Percentiles rank a stretch among this genome's conserved stretches.
These are phyloP conservation scores for Antheraea mylitta DNA, from an alignment of 1,140 invertebrate genomes.

Conservation along the genomic window DNA sequence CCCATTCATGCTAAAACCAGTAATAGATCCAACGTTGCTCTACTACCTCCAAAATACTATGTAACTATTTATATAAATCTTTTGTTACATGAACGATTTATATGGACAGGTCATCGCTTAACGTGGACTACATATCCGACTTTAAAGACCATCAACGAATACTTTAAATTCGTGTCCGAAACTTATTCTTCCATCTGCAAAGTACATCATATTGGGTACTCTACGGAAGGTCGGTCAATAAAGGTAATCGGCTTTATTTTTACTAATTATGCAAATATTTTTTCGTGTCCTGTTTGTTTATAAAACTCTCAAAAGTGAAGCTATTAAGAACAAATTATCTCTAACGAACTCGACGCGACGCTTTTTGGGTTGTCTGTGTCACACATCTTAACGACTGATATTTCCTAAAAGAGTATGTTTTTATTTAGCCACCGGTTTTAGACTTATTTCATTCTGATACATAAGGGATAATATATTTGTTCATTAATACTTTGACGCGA, in stretches of 20 bases:
- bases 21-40: no score
- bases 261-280: not conserved
- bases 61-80: no score
- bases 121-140: constrained; percentile 86
- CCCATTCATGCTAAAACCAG: no score
- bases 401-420: no score
- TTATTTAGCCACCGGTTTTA: not conserved
- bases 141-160: constrained; percentile 81
- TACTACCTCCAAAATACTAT: no score
- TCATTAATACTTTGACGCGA: no score
- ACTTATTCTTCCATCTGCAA: constrained; percentile 83
- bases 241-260: constrained; percentile 46
- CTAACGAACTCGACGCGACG: not conserved
- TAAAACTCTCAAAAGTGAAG: not conserved
- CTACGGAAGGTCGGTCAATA: constrained; percentile 83
- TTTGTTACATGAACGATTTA: no score
- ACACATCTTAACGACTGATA: no score
- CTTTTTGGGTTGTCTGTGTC: no score
- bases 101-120: constrained; percentile 81
- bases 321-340: not conserved
- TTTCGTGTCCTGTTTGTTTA: not conserved
- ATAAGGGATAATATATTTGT: not conserved
- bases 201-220: constrained; percentile 83
- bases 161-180: constrained; percentile 82
- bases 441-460: not conserved